These are phyloP conservation scores for Euglossa dilemma DNA, from an alignment of 1,140 invertebrate species.

Conservation along the genomic window DNA sequence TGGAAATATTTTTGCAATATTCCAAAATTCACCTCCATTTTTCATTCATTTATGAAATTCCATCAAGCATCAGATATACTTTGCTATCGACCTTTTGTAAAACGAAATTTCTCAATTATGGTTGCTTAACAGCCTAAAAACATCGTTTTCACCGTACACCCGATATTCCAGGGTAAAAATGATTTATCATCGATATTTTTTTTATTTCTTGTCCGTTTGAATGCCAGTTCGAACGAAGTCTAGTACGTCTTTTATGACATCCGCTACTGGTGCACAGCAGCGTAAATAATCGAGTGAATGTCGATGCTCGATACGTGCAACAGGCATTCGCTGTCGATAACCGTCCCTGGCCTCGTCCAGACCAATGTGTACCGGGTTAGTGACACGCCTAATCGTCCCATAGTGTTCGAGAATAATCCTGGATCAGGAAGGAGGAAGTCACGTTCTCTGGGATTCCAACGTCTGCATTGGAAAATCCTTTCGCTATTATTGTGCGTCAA, in stretches of 20 bases:
- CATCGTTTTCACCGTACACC: no score
- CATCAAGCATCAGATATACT: no score
- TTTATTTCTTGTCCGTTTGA: neutral
- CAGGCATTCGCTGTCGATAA: conserved; percentile 71
- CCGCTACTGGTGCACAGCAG: conserved; percentile 24
- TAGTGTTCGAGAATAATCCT: conserved; percentile 67
- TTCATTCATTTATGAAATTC: neutral
- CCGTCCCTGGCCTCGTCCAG: conserved; percentile 61
- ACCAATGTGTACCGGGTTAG: conserved; percentile 29
- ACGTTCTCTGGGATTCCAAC: neutral
- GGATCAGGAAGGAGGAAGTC: conserved; percentile 24
- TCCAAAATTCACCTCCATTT: neutral
- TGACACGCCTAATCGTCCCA: conserved; percentile 69
- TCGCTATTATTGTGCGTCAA: neutral
- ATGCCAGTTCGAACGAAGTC: neutral
- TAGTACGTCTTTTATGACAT: conserved; percentile 13
- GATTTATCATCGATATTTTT: neutral
- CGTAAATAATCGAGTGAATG: conserved; percentile 68
- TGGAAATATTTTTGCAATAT: neutral
- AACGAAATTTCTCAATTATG: neutral
- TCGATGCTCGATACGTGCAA: conserved; percentile 64
- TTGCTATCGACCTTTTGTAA: no score
- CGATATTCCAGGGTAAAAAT: neutral
- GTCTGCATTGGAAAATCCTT: no score
- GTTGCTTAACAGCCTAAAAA: neutral